Evolutionary conservation across 2,888 invertebrate species (phyloP).

Genomic region (Toxonevra muliebris): DNA sequence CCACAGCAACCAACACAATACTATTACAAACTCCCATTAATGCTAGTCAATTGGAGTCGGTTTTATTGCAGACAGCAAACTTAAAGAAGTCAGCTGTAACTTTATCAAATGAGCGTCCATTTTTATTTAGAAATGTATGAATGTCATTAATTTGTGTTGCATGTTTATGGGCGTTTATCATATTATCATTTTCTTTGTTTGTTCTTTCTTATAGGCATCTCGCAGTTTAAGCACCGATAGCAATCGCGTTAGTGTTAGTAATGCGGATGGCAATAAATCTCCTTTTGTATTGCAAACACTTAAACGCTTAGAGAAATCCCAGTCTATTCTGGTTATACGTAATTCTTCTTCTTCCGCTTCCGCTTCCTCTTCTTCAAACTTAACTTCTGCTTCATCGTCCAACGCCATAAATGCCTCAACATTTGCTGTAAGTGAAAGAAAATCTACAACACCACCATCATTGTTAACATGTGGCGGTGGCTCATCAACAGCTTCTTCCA

Average conservation of each 20-base stretch:
- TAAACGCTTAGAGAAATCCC: slow-evolving; percentile 65
- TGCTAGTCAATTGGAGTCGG: slow-evolving; percentile 62
- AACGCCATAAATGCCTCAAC: slow-evolving; percentile 24
- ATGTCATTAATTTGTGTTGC: background rate
- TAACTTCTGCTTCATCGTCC: slow-evolving; percentile 32
- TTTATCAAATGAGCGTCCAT: slow-evolving; percentile 49
- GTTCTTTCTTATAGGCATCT: slow-evolving; percentile 46
- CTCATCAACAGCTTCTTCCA: slow-evolving; percentile 34
- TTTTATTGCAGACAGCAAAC: slow-evolving; percentile 51
- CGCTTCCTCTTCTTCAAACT: slow-evolving; percentile 35
- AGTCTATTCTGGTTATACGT: slow-evolving; percentile 64
- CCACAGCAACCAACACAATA: slow-evolving; percentile 55
- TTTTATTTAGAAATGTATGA: slow-evolving; percentile 58
- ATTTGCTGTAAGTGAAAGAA: slow-evolving; percentile 33
- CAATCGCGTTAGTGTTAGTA: slow-evolving; percentile 39
- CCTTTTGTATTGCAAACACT: slow-evolving; percentile 65
- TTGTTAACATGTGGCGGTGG: slow-evolving; percentile 31
- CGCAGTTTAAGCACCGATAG: slow-evolving; percentile 40
- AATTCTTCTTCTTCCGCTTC: slow-evolving; percentile 41
- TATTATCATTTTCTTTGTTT: background rate
- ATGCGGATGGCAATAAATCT: slow-evolving; percentile 51
- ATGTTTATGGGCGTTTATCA: background rate
- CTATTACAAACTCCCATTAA: slow-evolving; percentile 63
- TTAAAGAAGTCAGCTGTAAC: slow-evolving; percentile 43
- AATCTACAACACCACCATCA: slow-evolving; percentile 33